phyloP scores from a whole-genome alignment of 1,140 invertebrate genomes.

The Chrysomallon squamiferum region DNA sequence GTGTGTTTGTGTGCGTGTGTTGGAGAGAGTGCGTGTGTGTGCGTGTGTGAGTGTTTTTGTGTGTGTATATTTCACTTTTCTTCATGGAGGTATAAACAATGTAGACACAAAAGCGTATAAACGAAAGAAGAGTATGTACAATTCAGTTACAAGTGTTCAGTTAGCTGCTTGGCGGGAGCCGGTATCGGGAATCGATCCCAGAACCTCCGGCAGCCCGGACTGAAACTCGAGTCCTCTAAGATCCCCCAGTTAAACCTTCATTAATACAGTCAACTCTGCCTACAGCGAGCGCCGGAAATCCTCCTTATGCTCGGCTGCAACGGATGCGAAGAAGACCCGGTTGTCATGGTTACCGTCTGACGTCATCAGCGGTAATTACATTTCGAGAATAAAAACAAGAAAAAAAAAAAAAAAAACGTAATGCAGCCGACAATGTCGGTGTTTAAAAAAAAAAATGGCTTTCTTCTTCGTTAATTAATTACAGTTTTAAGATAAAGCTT shows the following conservation, averaged over 20 bases:
- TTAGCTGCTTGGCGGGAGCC: background rate
- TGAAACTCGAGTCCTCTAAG: background rate
- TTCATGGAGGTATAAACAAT: background rate
- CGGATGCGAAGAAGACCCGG: too few species aligned
- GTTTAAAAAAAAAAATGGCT: too few species aligned
- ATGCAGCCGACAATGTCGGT: too few species aligned
- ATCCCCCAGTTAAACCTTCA: background rate
- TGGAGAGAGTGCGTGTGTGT: background rate
- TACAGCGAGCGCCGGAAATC: too few species aligned
- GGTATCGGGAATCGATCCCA: background rate
- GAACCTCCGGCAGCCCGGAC: background rate
- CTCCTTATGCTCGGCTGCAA: too few species aligned
- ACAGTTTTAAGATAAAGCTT: too few species aligned
- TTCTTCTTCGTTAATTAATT: too few species aligned
- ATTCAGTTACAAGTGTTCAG: background rate
- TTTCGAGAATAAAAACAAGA: too few species aligned
- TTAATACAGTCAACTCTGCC: too few species aligned
- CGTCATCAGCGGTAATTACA: too few species aligned
- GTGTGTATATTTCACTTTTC: background rate
- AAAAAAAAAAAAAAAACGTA: too few species aligned
- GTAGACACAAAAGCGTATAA: background rate
- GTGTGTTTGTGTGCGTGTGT: background rate
- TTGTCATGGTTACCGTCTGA: too few species aligned
- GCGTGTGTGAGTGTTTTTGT: background rate
- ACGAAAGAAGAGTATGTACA: background rate